Evolutionary conservation across 2,113 vertebrate genomes (phyloP).

Genomic region (Periophthalmus modestus): DNA sequence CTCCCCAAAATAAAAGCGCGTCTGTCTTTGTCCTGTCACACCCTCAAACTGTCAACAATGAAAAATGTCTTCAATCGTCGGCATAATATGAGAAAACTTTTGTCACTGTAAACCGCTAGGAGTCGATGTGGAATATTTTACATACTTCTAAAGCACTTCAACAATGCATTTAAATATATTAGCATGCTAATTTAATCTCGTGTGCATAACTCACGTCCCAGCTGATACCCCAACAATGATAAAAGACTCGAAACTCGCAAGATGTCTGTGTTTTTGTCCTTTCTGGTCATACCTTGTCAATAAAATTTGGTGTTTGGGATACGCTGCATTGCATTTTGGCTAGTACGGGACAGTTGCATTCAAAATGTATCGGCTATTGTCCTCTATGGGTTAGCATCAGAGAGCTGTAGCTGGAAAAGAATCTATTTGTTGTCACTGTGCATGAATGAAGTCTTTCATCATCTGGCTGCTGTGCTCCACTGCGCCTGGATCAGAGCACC

Average conservation of each 20-base stretch:
- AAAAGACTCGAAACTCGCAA: conserved; percentile 33
- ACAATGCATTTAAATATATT: conserved; percentile 32
- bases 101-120: background rate
- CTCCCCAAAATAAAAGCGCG: conserved; percentile 28
- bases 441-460: conserved; percentile 77
- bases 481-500: conserved; percentile 53
- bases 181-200: conserved; percentile 34
- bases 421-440: conserved; percentile 73
- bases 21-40: background rate
- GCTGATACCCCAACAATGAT: conserved; percentile 33
- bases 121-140: conserved; percentile 11
- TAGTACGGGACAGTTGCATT: conserved; percentile 48
- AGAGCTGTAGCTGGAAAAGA: conserved; percentile 60
- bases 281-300: conserved; percentile 55
- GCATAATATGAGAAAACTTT: background rate
- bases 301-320: conserved; percentile 43
- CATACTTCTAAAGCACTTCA: conserved; percentile 22
- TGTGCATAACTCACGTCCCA: conserved; percentile 22
- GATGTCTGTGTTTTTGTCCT: conserved; percentile 43
- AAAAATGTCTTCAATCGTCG: conserved; percentile 7
- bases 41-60: background rate
- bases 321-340: conserved; percentile 46
- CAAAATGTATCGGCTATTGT: conserved; percentile 67
- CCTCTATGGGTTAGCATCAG: conserved; percentile 56
- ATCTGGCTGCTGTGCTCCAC: conserved; percentile 61